phyloP scores from a whole-genome alignment of 2,797 vertebrate genomes.

The Sebastes iracundus region DNA sequence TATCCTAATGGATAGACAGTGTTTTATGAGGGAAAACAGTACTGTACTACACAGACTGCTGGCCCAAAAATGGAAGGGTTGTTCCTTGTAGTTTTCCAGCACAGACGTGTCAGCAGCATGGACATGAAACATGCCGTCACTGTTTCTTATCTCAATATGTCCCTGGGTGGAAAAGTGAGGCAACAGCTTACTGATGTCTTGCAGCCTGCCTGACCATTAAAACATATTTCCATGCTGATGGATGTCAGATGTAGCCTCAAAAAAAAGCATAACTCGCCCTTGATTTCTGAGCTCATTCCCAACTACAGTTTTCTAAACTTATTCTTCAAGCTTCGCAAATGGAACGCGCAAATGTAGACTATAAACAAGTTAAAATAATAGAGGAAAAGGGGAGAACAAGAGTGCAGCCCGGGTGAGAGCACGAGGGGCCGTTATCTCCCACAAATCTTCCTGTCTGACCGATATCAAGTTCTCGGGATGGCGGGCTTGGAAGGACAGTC shows the following conservation, averaged over 20 bases:
- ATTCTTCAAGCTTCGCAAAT: constrained; percentile 48
- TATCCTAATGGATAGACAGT: constrained; percentile 67
- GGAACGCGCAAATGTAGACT: constrained; percentile 45
- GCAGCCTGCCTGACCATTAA: constrained; percentile 82
- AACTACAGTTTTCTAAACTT: constrained; percentile 64
- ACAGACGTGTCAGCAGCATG: constrained; percentile 71
- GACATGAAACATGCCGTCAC: constrained; percentile 81
- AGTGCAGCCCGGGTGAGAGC: constrained; percentile 18
- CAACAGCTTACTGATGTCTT: constrained; percentile 83
- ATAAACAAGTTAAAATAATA: constrained; percentile 42
- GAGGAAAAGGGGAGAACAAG: constrained; percentile 9
- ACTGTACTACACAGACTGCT: constrained; percentile 45
- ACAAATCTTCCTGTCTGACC: constrained; percentile 53
- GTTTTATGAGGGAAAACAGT: constrained; percentile 59
- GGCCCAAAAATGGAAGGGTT: constrained; percentile 62
- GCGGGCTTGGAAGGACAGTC: constrained; percentile 63
- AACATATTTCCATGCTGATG: constrained; percentile 82
- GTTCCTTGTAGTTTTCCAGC: constrained; percentile 73
- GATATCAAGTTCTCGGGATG: constrained; percentile 39
- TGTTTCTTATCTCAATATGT: constrained; percentile 81
- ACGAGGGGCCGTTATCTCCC: constrained; percentile 37
- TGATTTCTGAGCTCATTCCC: constrained; percentile 68
- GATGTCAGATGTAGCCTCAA: constrained; percentile 78
- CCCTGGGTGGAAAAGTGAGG: constrained; percentile 81
- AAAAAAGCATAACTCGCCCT: constrained; percentile 50